phyloP scores from a whole-genome alignment of 2,888 invertebrate species.

The Melinopterus prodromus region DNA sequence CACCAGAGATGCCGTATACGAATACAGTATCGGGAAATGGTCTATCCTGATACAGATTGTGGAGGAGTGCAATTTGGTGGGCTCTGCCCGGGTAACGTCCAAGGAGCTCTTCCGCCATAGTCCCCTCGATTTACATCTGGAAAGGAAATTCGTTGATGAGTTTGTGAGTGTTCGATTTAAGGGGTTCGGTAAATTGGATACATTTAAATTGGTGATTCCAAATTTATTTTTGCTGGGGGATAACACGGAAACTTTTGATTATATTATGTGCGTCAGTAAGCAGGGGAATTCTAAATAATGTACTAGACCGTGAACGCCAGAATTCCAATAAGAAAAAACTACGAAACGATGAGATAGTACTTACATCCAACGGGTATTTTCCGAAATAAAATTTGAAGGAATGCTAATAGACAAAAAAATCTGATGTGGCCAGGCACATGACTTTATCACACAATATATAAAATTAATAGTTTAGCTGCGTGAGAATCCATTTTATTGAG shows the following conservation, averaged over 20 bases:
- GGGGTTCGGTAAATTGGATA: neutral
- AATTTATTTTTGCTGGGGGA: neutral
- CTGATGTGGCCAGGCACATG: too few relatives aligned
- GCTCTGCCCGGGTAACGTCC: conserved; percentile 52
- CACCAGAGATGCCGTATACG: conserved; percentile 83
- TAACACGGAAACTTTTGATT: neutral
- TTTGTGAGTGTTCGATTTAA: conserved; percentile 8
- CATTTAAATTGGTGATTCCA: neutral
- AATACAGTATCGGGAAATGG: conserved; percentile 75
- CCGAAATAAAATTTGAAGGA: too few relatives aligned
- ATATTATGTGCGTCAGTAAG: neutral
- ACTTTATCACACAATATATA: too few relatives aligned
- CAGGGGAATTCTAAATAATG: too few relatives aligned
- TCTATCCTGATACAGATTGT: conserved; percentile 63
- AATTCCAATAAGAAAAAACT: too few relatives aligned
- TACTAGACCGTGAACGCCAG: too few relatives aligned
- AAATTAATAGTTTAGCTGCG: too few relatives aligned
- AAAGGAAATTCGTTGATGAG: conserved; percentile 16
- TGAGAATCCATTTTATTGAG: too few relatives aligned
- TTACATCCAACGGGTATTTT: too few relatives aligned
- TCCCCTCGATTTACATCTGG: conserved; percentile 23
- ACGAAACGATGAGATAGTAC: too few relatives aligned
- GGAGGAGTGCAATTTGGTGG: conserved; percentile 55
- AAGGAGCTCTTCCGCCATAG: conserved; percentile 28
- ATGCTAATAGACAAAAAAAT: too few relatives aligned